Evolutionary conservation across 1,140 invertebrate genomes (phyloP).

Genomic region (Achatina immaculata): DNA sequence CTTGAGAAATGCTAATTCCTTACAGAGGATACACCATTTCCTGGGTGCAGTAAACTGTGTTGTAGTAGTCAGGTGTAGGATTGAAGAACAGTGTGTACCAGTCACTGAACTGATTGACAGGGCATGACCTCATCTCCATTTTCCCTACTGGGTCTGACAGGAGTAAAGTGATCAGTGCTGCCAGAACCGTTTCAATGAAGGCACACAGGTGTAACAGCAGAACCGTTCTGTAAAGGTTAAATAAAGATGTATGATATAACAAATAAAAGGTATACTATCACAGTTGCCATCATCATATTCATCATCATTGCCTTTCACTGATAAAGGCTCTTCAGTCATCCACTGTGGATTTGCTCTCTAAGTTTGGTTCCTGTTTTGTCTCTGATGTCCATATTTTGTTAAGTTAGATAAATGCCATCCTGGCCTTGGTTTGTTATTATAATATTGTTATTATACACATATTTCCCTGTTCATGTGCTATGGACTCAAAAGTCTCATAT

Average conservation of each 20-base stretch:
- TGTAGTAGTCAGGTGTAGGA: slow-evolving; percentile 91
- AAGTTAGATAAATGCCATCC: no score
- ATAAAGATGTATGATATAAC: neutral
- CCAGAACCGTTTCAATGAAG: slow-evolving; percentile 82
- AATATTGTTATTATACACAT: no score
- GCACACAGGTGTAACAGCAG: slow-evolving; percentile 83
- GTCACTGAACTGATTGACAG: slow-evolving; percentile 84
- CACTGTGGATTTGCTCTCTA: no score
- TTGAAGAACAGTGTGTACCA: slow-evolving; percentile 97
- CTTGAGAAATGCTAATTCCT: no score
- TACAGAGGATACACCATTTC: slow-evolving; percentile 97
- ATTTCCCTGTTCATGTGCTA: no score
- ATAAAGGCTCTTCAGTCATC: no score
- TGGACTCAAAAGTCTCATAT: no score
- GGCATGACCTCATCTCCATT: slow-evolving; percentile 81
- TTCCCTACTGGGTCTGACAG: slow-evolving; percentile 82
- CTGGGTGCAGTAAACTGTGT: slow-evolving; percentile 91
- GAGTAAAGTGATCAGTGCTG: slow-evolving; percentile 82
- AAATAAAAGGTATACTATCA: neutral
- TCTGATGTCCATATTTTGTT: no score
- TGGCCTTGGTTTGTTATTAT: no score
- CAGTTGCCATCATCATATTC: no score
- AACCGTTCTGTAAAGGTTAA: slow-evolving; percentile 76
- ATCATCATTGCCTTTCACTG: no score
- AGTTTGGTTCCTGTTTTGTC: no score